These are phyloP conservation scores for Charaxes varanes DNA, from an alignment of 1,140 invertebrate species.

Conservation along the genomic window DNA sequence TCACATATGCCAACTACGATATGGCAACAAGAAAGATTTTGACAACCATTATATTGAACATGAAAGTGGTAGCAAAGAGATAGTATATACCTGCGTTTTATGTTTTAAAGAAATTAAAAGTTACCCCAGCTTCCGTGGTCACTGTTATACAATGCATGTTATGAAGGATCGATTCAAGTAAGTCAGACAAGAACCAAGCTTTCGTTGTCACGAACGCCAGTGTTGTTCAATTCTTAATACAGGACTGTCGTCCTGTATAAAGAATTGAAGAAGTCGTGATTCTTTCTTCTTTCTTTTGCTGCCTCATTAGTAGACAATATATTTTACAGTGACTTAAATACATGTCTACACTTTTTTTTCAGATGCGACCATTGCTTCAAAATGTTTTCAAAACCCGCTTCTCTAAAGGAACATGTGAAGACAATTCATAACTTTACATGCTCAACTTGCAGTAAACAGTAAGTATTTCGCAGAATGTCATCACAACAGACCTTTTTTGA, in stretches of 20 bases:
- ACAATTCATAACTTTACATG: constrained; percentile 45
- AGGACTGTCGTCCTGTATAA: no score
- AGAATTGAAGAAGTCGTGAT: constrained; percentile 1
- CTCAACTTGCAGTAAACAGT: constrained; percentile 45
- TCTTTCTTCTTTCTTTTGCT: background rate
- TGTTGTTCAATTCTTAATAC: no score
- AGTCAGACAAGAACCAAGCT: no score
- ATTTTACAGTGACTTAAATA: no score
- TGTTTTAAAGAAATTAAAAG: constrained; percentile 46
- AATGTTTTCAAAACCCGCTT: constrained; percentile 41
- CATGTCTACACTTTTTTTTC: constrained; percentile 18
- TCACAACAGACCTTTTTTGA: no score
- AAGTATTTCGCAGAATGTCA: no score
- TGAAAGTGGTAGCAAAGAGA: constrained; percentile 27
- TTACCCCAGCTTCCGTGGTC: constrained; percentile 59
- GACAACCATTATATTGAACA: constrained; percentile 51
- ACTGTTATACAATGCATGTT: constrained; percentile 56
- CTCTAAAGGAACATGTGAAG: constrained; percentile 44
- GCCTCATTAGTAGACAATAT: no score
- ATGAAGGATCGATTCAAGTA: constrained; percentile 55
- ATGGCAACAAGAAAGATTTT: constrained; percentile 51
- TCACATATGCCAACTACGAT: constrained; percentile 45
- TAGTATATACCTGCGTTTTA: constrained; percentile 53
- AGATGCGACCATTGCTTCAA: constrained; percentile 53
- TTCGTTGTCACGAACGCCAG: no score